Evolutionary conservation across 2,888 invertebrate species (phyloP).

Genomic region (Amphipyra berbera): DNA sequence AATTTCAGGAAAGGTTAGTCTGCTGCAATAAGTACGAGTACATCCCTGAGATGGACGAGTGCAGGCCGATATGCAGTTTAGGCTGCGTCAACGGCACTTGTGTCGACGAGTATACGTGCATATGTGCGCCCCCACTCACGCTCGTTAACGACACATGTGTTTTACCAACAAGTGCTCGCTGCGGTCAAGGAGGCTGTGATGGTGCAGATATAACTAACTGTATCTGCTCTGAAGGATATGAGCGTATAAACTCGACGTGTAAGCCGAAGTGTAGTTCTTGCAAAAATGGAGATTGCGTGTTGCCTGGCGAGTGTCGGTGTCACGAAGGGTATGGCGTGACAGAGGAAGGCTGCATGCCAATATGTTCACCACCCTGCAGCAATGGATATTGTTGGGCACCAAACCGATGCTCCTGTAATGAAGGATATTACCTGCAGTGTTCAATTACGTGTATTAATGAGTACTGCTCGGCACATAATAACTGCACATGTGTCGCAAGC

Average conservation of each 20-base stretch:
- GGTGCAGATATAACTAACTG: conserved; percentile 73
- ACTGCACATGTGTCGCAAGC: too few relatives aligned
- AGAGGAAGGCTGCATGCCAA: conserved; percentile 2
- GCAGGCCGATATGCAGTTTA: conserved; percentile 28
- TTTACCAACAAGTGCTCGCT: conserved; percentile 14
- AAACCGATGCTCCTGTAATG: conserved; percentile 59
- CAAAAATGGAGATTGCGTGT: conserved; percentile 48
- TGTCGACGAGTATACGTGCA: conserved; percentile 11
- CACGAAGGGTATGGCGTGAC: conserved; percentile 27
- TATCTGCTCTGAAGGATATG: conserved; percentile 32
- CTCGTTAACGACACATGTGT: conserved; percentile 26
- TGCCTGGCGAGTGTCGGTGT: conserved; percentile 52
- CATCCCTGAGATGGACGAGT: background rate
- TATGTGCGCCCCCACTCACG: conserved; percentile 22
- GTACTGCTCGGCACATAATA: too few relatives aligned
- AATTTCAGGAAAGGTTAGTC: conserved; percentile 23
- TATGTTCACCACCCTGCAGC: conserved; percentile 37
- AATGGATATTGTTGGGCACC: conserved; percentile 62
- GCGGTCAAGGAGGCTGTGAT: conserved; percentile 68
- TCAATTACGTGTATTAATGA: too few relatives aligned
- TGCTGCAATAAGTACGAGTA: conserved; percentile 21
- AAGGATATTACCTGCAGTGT: conserved; percentile 37
- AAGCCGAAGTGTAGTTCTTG: conserved; percentile 40
- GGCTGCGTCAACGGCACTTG: conserved; percentile 31
- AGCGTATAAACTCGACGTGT: conserved; percentile 4